Conservation (phyloP, 2,888 invertebrate species). For the Thalpophila matura region DNA sequence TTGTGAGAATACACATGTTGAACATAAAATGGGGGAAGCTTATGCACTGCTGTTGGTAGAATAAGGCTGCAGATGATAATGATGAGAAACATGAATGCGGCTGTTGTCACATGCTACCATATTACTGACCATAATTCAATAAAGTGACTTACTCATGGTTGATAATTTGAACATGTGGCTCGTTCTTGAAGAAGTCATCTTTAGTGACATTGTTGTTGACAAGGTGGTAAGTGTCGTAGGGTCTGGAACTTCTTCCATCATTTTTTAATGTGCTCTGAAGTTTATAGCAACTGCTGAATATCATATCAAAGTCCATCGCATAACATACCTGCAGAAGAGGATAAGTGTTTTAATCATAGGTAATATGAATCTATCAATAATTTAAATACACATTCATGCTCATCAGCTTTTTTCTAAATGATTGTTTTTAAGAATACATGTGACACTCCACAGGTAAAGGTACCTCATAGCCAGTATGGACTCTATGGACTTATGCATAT, state of each 20-base stretch:
- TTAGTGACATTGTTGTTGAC: constrained; percentile 64
- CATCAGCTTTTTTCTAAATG: too few species aligned
- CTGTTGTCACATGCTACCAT: too few species aligned
- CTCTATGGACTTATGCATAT: too few species aligned
- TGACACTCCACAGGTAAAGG: too few species aligned
- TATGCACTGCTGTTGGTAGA: too few species aligned
- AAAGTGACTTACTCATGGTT: constrained; percentile 68
- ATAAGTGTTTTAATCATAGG: neutral
- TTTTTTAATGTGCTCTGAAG: constrained; percentile 58
- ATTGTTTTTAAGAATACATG: too few species aligned
- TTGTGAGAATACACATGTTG: neutral
- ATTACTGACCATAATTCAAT: too few species aligned
- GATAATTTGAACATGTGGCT: constrained; percentile 31
- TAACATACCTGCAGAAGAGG: constrained; percentile 73
- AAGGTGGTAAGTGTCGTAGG: constrained; percentile 49
- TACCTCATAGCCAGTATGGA: too few species aligned
- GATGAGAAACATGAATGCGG: too few species aligned
- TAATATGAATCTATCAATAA: too few species aligned
- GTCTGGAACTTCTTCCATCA: constrained; percentile 10
- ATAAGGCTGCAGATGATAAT: too few species aligned
- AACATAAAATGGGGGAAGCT: neutral
- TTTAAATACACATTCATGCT: too few species aligned
- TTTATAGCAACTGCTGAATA: constrained; percentile 76
- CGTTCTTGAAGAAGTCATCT: constrained; percentile 50
- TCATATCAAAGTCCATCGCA: constrained; percentile 71